Percentiles rank a stretch among this genome's conserved stretches.
phyloP scores from a whole-genome alignment of 2,113 vertebrate genomes.

The Gambusia holbrooki region DNA sequence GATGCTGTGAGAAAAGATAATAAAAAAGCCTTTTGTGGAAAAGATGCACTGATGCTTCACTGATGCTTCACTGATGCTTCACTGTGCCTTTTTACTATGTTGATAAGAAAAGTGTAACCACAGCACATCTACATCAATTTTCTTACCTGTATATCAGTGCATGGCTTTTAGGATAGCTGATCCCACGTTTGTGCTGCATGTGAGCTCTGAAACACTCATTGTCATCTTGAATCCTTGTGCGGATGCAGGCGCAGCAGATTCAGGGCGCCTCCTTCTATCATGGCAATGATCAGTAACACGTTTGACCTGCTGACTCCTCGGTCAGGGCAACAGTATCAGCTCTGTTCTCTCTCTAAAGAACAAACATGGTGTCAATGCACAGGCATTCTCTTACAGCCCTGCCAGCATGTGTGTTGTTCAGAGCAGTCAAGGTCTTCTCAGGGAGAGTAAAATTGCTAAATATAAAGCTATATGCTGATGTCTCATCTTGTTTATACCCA shows the following conservation, averaged over 20 bases:
- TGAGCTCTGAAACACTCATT: conserved; percentile 19
- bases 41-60: conserved; percentile 18
- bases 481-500: neutral
- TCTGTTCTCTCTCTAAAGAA: conserved; percentile 50
- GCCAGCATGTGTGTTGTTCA: neutral
- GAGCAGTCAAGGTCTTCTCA: conserved; percentile 9
- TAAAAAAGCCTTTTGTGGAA: conserved; percentile 32
- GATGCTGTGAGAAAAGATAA: conserved; percentile 16
- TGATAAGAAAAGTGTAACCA: conserved; percentile 20
- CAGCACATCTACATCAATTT: neutral
- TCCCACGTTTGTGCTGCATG: conserved; percentile 5
- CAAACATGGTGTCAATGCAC: conserved; percentile 29
- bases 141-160: conserved; percentile 10
- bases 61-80: conserved; percentile 4
- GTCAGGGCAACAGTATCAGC: conserved; percentile 55
- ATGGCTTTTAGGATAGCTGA: conserved; percentile 8
- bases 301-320: conserved; percentile 64
- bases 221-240: conserved; percentile 65
- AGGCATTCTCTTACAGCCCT: conserved; percentile 44
- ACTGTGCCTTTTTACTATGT: conserved; percentile 8
- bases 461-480: no score
- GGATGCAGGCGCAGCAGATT: conserved; percentile 68
- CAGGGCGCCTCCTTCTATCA: conserved; percentile 49
- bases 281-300: conserved; percentile 65
- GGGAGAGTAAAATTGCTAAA: neutral